phyloP scores from a whole-genome alignment of 1,140 invertebrate species.

The Venturia canescens region DNA sequence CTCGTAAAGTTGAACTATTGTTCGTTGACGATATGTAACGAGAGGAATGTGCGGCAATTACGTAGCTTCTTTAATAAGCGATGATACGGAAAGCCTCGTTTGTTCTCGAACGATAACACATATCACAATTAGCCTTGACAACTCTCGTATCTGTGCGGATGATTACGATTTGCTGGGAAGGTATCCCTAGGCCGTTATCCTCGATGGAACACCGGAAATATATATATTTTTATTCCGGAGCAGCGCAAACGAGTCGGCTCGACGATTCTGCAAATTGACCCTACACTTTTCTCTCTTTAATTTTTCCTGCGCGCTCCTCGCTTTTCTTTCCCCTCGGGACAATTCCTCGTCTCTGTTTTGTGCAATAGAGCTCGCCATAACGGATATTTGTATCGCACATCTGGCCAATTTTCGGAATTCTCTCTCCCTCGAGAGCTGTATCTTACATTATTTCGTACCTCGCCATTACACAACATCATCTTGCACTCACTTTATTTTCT shows the following conservation, averaged over 20 bases:
- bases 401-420: constrained; percentile 14
- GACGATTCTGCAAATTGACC: constrained; percentile 6
- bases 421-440: constrained; percentile 5
- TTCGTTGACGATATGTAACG: neutral
- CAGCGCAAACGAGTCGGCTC: neutral
- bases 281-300: constrained; percentile 18
- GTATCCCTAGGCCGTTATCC: neutral
- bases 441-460: neutral
- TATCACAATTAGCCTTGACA: constrained; percentile 20
- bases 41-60: neutral
- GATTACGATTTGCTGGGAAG: neutral
- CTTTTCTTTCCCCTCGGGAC: neutral
- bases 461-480: neutral
- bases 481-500: constrained; percentile 5
- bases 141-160: neutral
- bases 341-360: neutral
- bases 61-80: neutral
- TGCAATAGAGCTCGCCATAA: neutral
- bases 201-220: neutral
- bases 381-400: constrained; percentile 22
- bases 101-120: constrained; percentile 19
- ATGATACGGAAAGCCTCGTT: neutral
- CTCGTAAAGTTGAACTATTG: neutral
- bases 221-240: neutral
- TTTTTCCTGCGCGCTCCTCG: neutral